phyloP scores from a whole-genome alignment of 2,113 vertebrate genomes.

The Carollia perspicillata region DNA sequence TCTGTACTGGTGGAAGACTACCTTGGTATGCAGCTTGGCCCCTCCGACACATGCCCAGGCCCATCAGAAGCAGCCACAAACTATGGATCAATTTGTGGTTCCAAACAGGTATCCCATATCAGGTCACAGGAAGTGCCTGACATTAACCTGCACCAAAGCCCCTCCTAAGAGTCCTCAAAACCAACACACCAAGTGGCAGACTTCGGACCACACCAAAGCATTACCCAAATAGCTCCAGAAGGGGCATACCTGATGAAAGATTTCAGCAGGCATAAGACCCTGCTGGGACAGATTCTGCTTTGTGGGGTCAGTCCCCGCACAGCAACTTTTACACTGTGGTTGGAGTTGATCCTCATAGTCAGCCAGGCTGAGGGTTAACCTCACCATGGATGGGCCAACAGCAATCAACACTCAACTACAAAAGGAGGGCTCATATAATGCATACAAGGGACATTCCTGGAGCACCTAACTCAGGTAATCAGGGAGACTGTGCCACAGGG shows the following conservation, averaged over 20 bases:
- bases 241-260: not conserved
- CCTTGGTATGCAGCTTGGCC: not conserved
- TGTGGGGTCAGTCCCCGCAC: not conserved
- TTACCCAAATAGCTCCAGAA: not conserved
- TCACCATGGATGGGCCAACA: not conserved
- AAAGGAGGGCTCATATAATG: not conserved
- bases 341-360: not conserved
- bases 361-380: not conserved
- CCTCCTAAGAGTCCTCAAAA: not conserved
- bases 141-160: not conserved
- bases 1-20: not conserved
- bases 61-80: not conserved
- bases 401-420: not conserved
- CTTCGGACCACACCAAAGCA: not conserved
- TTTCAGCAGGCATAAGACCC: not conserved
- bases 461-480: not conserved
- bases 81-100: not conserved
- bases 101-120: not conserved
- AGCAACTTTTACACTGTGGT: not conserved
- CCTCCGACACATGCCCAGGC: not conserved
- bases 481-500: not conserved
- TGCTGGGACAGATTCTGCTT: not conserved
- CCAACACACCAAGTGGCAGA: not conserved
- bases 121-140: not conserved
- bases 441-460: not conserved